phyloP scores from a whole-genome alignment of 2,113 vertebrate species.

The Anolis carolinensis region DNA sequence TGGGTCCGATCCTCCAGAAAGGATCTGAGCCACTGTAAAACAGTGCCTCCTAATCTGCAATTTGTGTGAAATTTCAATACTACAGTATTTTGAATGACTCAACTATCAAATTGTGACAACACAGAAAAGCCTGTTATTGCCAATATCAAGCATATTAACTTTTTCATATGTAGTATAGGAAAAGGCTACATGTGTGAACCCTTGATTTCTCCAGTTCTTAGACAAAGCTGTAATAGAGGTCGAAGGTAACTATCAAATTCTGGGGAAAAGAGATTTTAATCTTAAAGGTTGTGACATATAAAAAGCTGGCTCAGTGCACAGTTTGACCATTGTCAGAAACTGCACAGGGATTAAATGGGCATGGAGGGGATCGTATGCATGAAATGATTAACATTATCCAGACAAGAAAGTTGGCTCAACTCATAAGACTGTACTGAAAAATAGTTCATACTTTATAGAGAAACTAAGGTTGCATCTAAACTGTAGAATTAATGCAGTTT shows the following conservation, averaged over 20 bases:
- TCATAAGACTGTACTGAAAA: neutral
- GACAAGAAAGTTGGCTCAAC: slow-evolving; percentile 53
- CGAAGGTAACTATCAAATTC: slow-evolving; percentile 18
- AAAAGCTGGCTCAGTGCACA: slow-evolving; percentile 33
- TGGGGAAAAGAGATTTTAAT: slow-evolving; percentile 44
- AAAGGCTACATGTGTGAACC: slow-evolving; percentile 39
- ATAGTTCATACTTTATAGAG: slow-evolving; percentile 19
- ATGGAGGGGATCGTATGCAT: slow-evolving; percentile 55
- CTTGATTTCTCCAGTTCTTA: slow-evolving; percentile 34
- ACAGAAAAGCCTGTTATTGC: slow-evolving; percentile 9
- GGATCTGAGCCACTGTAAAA: too few species aligned
- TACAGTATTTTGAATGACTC: neutral
- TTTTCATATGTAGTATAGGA: slow-evolving; percentile 20
- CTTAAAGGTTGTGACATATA: slow-evolving; percentile 16
- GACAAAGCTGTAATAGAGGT: slow-evolving; percentile 57
- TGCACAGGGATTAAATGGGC: slow-evolving; percentile 41
- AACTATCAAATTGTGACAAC: slow-evolving; percentile 17
- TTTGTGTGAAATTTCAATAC: neutral
- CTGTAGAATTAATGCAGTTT: too few species aligned
- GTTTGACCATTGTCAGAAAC: slow-evolving; percentile 6
- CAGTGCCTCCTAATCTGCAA: too few species aligned
- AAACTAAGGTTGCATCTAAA: neutral
- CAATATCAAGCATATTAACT: slow-evolving; percentile 35
- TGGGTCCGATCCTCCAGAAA: too few species aligned
- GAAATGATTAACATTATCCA: slow-evolving; percentile 34